Percentiles rank a stretch among this genome's conserved stretches.
Conservation (phyloP, 2,888 invertebrate species). For the Agriotes lineatus region DNA sequence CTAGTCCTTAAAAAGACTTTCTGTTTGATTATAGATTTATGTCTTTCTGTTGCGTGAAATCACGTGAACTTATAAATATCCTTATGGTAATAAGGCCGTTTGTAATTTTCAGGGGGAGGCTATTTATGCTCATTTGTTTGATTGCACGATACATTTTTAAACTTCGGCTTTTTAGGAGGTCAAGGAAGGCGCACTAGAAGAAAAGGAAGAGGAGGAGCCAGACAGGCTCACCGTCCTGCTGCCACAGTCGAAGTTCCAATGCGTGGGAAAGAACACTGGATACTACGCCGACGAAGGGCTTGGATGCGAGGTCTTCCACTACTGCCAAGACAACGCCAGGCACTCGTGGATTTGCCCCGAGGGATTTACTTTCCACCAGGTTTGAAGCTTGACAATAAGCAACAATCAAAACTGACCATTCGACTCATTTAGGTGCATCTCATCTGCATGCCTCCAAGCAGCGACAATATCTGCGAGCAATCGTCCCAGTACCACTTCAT, state of each 20-base stretch:
- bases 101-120: no score
- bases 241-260: conserved; percentile 87
- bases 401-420: no score
- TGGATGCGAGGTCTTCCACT: conserved; percentile 93
- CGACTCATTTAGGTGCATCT: conserved; percentile 90
- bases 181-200: conserved; percentile 61
- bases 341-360: conserved; percentile 96
- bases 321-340: conserved; percentile 89
- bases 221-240: conserved; percentile 84
- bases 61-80: no score
- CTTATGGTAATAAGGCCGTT: no score
- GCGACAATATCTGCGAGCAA: conserved; percentile 90
- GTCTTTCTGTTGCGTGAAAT: no score
- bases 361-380: conserved; percentile 90
- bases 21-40: no score
- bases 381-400: conserved; percentile 53
- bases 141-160: no score
- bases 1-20: no score
- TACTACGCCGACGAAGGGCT: conserved; percentile 93
- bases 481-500: conserved; percentile 92
- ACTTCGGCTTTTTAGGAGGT: conserved; percentile 58
- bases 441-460: conserved; percentile 92
- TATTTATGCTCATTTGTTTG: no score
- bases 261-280: conserved; percentile 84
- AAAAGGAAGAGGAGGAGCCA: conserved; percentile 86